Percentiles rank a stretch among this genome's conserved stretches.
phyloP scores from a whole-genome alignment of 1,140 invertebrate species.

The Hycleus phaleratus region DNA sequence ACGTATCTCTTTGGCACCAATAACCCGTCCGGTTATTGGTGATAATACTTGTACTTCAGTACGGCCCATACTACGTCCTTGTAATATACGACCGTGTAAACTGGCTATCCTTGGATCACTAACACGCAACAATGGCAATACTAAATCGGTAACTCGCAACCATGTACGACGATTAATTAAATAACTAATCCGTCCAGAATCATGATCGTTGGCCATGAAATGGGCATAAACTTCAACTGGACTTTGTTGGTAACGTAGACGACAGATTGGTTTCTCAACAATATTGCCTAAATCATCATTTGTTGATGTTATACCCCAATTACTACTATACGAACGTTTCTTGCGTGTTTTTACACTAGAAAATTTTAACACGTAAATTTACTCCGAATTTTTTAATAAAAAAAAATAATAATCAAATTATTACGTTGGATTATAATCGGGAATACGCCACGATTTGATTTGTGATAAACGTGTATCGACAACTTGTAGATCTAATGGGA shows the following conservation, averaged over 20 bases:
- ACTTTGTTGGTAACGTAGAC: slow-evolving; percentile 82
- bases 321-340: slow-evolving; percentile 50
- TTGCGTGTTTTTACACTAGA: slow-evolving; percentile 43
- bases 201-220: slow-evolving; percentile 84
- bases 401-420: too few relatives aligned
- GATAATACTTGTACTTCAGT: slow-evolving; percentile 91
- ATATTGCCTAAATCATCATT: slow-evolving; percentile 49
- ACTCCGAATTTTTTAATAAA: not conserved
- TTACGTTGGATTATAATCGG: slow-evolving; percentile 59
- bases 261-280: slow-evolving; percentile 58
- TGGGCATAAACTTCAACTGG: slow-evolving; percentile 83
- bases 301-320: slow-evolving; percentile 47
- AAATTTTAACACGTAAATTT: too few relatives aligned
- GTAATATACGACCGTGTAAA: slow-evolving; percentile 70
- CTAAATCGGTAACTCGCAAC: slow-evolving; percentile 84
- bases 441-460: slow-evolving; percentile 82
- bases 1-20: slow-evolving; percentile 83
- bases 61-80: slow-evolving; percentile 78
- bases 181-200: slow-evolving; percentile 83
- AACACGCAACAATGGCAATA: slow-evolving; percentile 71
- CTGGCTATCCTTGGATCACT: slow-evolving; percentile 83
- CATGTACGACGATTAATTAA: slow-evolving; percentile 81
- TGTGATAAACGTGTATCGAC: slow-evolving; percentile 84
- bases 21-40: slow-evolving; percentile 82
- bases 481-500: slow-evolving; percentile 83